These are phyloP conservation scores for Protobothrops flavoviridis DNA, from an alignment of 2,113 vertebrate species.

Conservation along the genomic window DNA sequence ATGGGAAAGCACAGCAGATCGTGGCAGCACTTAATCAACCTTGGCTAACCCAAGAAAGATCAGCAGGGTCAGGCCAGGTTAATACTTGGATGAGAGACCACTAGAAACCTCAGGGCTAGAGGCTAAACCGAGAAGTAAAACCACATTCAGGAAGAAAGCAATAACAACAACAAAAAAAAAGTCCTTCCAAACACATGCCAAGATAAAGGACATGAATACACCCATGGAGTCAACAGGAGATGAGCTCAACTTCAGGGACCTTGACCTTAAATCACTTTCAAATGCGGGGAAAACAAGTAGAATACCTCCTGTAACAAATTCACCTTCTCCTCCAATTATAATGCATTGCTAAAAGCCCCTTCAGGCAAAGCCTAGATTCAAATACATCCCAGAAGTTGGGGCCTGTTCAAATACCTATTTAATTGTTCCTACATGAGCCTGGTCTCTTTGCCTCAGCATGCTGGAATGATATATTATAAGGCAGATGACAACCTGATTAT, in stretches of 20 bases:
- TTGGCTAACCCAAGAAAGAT: background rate
- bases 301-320: background rate
- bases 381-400: background rate
- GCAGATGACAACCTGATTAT: background rate
- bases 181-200: background rate
- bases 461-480: background rate
- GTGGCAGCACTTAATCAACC: background rate
- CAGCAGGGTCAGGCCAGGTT: background rate
- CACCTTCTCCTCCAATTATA: background rate
- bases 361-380: conserved; percentile 1
- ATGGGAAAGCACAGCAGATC: background rate
- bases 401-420: background rate
- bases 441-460: background rate
- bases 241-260: background rate
- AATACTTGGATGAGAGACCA: background rate
- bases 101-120: background rate
- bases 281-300: background rate
- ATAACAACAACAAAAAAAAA: background rate
- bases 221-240: background rate
- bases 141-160: background rate
- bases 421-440: conserved; percentile 5
- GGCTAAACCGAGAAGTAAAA: background rate
- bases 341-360: background rate
- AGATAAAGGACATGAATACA: background rate
- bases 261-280: background rate